These are phyloP conservation scores for Nasonovia ribisnigri DNA, from an alignment of 2,888 invertebrate genomes.

Conservation along the genomic window DNA sequence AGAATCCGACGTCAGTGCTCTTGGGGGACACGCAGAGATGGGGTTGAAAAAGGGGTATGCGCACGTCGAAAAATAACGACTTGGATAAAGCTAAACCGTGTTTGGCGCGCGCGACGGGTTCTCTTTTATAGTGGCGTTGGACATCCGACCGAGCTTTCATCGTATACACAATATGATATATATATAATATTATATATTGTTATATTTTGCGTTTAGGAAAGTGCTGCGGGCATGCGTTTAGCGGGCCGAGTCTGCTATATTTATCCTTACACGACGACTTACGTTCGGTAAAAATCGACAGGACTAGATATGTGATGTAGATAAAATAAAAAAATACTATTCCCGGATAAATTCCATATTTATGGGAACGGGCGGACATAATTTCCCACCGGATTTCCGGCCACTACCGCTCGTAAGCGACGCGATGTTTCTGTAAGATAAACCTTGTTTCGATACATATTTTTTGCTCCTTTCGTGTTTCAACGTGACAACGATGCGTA, in stretches of 20 bases:
- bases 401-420: background rate
- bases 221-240: background rate
- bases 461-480: background rate
- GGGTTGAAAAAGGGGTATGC: conserved; percentile 19
- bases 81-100: conserved; percentile 61
- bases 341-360: conserved; percentile 17
- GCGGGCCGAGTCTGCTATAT: background rate
- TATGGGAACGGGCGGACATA: conserved; percentile 57
- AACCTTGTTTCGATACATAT: background rate
- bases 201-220: background rate
- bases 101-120: conserved; percentile 61
- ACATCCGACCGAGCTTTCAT: conserved; percentile 53
- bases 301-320: background rate
- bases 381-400: conserved; percentile 63
- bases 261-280: background rate
- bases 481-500: conserved; percentile 29
- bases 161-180: background rate
- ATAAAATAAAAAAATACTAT: conserved; percentile 25
- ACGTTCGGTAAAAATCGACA: background rate
- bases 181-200: background rate
- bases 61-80: conserved; percentile 46
- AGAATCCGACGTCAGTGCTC: conserved; percentile 35
- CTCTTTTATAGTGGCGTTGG: conserved; percentile 46
- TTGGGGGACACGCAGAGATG: conserved; percentile 13
- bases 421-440: conserved; percentile 44